phyloP scores from a whole-genome alignment of 2,888 invertebrate genomes.

The Thera britannica region DNA sequence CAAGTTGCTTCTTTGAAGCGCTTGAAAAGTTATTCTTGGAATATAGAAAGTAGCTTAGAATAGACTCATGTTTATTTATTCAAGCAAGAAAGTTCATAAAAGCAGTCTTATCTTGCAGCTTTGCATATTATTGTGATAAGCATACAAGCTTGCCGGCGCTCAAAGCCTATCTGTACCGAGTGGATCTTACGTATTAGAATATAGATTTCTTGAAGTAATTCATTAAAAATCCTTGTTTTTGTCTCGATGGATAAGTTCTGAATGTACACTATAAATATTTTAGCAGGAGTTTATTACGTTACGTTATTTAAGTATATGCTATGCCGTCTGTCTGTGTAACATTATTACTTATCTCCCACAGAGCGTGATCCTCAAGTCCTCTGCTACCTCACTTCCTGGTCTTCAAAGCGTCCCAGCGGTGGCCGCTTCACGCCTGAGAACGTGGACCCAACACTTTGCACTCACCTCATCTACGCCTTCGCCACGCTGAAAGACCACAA shows the following conservation, averaged over 20 bases:
- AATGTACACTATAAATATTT: too few species aligned
- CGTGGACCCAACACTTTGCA: slow-evolving; percentile 95
- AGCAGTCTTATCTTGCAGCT: neutral
- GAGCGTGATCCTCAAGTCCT: slow-evolving; percentile 94
- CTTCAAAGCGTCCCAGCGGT: slow-evolving; percentile 94
- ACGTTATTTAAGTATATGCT: too few species aligned
- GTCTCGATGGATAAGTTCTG: too few species aligned
- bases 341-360: slow-evolving; percentile 61
- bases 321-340: neutral
- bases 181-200: too few species aligned
- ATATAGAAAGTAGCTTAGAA: neutral
- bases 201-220: too few species aligned
- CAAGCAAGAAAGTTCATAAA: neutral
- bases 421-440: slow-evolving; percentile 96
- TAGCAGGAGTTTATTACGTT: too few species aligned
- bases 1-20: neutral
- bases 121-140: neutral
- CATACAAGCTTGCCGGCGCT: too few species aligned
- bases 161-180: too few species aligned
- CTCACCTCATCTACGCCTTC: slow-evolving; percentile 97
- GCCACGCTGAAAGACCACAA: slow-evolving; percentile 95
- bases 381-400: slow-evolving; percentile 99
- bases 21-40: neutral
- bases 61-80: neutral
- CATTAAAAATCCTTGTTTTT: too few species aligned